Conservation (phyloP, 2,888 invertebrate species). For the Lottia gigantea region DNA sequence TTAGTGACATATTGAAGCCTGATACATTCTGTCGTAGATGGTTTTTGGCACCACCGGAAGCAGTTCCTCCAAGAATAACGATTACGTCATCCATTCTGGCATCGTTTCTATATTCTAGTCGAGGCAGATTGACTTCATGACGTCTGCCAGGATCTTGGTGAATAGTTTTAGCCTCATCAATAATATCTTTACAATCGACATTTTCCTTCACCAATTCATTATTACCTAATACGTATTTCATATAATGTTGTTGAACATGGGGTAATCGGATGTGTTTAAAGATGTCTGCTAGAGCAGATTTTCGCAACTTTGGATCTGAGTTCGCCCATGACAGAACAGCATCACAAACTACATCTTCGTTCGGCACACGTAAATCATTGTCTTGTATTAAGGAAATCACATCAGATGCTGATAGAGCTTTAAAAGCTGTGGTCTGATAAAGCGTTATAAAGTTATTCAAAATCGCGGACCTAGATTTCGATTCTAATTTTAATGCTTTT, state of each 20-base stretch:
- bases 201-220: conserved; percentile 20
- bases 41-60: conserved; percentile 17
- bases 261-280: conserved; percentile 40
- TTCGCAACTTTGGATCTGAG: conserved; percentile 31
- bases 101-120: conserved; percentile 17
- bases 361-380: conserved; percentile 36
- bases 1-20: conserved; percentile 23
- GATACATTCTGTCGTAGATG: conserved; percentile 21
- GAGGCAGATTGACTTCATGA: conserved; percentile 14
- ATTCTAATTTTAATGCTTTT: conserved; percentile 15
- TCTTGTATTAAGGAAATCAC: conserved; percentile 36
- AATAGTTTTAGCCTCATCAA: conserved; percentile 16
- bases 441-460: conserved; percentile 24
- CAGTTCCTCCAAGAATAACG: conserved; percentile 21
- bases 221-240: conserved; percentile 15
- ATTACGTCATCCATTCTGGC: conserved; percentile 25
- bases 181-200: conserved; percentile 11
- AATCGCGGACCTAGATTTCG: conserved; percentile 16
- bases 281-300: conserved; percentile 34
- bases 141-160: conserved; percentile 12
- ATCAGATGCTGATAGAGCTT: conserved; percentile 29
- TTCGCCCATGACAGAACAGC: conserved; percentile 43
- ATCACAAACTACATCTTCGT: conserved; percentile 41
- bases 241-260: conserved; percentile 19
- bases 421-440: conserved; percentile 20